Evolutionary conservation across 2,113 vertebrate genomes (phyloP).

Genomic region (Lepus timidus): DNA sequence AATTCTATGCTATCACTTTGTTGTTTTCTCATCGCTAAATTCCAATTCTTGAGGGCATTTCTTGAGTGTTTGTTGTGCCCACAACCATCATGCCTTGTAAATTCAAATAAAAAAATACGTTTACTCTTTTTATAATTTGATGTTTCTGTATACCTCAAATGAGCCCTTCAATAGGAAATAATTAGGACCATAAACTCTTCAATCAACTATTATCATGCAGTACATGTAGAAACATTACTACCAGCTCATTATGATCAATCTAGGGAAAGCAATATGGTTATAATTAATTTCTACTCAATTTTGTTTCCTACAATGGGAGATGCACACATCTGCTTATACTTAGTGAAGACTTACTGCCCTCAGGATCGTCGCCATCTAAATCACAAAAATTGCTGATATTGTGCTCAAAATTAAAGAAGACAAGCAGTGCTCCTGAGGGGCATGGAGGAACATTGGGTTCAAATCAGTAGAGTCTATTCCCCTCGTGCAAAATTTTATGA

Average conservation of each 20-base stretch:
- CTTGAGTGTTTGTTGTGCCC: not conserved
- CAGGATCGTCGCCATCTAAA: slow-evolving; percentile 62
- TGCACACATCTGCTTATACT: slow-evolving; percentile 70
- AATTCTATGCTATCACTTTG: slow-evolving; percentile 17
- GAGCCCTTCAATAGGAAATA: slow-evolving; percentile 63
- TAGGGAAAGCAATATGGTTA: slow-evolving; percentile 67
- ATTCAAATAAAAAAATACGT: slow-evolving; percentile 4
- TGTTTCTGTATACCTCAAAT: not conserved
- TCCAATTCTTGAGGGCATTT: slow-evolving; percentile 19
- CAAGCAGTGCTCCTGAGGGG: not conserved
- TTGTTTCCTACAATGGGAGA: slow-evolving; percentile 55
- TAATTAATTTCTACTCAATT: slow-evolving; percentile 77
- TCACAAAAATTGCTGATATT: slow-evolving; percentile 58
- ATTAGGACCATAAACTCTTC: slow-evolving; percentile 51
- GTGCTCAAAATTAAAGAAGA: slow-evolving; percentile 47
- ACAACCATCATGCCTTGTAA: not conserved
- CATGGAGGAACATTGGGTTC: not conserved
- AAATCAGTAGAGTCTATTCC: not conserved
- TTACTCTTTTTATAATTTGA: slow-evolving; percentile 52
- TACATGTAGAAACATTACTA: not conserved
- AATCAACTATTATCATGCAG: not conserved
- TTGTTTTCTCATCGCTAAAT: slow-evolving; percentile 18
- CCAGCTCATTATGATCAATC: slow-evolving; percentile 66
- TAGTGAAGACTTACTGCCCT: slow-evolving; percentile 65
- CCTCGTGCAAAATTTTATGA: not conserved